Conservation (phyloP, 2,797 vertebrate genomes). For the Dallia pectoralis region DNA sequence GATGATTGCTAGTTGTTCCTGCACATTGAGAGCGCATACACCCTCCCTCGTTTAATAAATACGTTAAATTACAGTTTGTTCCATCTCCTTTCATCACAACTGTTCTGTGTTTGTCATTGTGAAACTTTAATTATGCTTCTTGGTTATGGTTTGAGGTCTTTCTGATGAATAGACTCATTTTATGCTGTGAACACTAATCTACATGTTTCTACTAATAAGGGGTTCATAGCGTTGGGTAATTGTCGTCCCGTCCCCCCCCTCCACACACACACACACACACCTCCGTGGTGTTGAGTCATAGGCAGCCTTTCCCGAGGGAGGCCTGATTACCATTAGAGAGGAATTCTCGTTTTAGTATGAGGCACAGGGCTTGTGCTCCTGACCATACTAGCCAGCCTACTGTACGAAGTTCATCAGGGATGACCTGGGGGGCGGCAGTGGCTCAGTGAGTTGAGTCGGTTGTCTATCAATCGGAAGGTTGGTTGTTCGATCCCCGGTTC, state of each 20-base stretch:
- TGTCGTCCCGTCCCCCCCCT: slow-evolving; percentile 56
- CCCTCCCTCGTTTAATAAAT: neutral
- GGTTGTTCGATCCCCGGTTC: too few relatives aligned
- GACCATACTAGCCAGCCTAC: too few relatives aligned
- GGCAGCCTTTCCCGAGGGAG: slow-evolving; percentile 50
- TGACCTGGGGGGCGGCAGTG: too few relatives aligned
- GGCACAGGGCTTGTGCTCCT: slow-evolving; percentile 40
- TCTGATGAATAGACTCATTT: slow-evolving; percentile 42
- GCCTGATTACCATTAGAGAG: slow-evolving; percentile 70
- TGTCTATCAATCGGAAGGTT: too few relatives aligned
- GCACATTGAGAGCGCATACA: neutral
- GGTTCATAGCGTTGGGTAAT: slow-evolving; percentile 58
- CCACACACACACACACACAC: slow-evolving; percentile 29
- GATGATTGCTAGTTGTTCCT: slow-evolving; percentile 24
- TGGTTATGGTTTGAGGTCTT: slow-evolving; percentile 49
- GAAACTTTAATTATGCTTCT: slow-evolving; percentile 58
- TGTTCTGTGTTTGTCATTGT: slow-evolving; percentile 10
- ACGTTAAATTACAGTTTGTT: neutral
- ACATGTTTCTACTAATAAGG: slow-evolving; percentile 58
- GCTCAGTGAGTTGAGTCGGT: too few relatives aligned
- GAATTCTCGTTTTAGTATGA: slow-evolving; percentile 33
- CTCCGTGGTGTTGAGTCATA: slow-evolving; percentile 44
- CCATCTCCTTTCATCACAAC: neutral
- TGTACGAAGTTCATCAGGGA: too few relatives aligned
- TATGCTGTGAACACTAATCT: slow-evolving; percentile 38